A percentile compares a stretch with the other conserved stretches of the same genome.
phyloP scores from a whole-genome alignment of 2,888 invertebrate genomes.

The Ophion obscuratus region DNA sequence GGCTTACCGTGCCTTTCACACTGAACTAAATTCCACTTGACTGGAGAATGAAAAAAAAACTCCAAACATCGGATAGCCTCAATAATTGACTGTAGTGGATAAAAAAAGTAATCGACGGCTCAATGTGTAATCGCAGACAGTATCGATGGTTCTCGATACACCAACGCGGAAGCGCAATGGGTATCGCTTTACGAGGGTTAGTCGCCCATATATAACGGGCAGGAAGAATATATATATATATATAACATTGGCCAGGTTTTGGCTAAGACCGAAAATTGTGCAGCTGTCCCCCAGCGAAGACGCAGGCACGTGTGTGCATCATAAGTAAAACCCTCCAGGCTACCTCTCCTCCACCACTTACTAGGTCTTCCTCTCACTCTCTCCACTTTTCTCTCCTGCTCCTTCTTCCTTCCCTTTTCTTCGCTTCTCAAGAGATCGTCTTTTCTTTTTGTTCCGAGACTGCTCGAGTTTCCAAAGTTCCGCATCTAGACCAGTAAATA shows the following conservation, averaged over 20 bases:
- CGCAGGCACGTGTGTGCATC: constrained; percentile 75
- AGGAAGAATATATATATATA: constrained; percentile 19
- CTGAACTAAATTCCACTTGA: background rate
- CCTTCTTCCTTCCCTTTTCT: constrained; percentile 8
- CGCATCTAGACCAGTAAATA: constrained; percentile 32
- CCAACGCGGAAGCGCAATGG: constrained; percentile 57
- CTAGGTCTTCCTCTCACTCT: constrained; percentile 48
- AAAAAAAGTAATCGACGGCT: constrained; percentile 11
- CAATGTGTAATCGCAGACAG: constrained; percentile 32
- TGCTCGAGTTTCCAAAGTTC: constrained; percentile 64
- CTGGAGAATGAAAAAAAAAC: constrained; percentile 16
- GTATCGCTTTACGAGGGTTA: constrained; percentile 62
- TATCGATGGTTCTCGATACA: constrained; percentile 41
- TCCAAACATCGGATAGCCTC: constrained; percentile 15
- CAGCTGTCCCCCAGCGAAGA: constrained; percentile 74
- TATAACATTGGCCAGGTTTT: constrained; percentile 32
- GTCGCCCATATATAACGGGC: constrained; percentile 50
- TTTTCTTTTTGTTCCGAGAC: constrained; percentile 55
- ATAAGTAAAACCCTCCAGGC: constrained; percentile 41
- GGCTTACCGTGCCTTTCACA: background rate
- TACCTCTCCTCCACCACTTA: constrained; percentile 33
- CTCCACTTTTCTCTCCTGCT: constrained; percentile 2
- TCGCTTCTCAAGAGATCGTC: constrained; percentile 48
- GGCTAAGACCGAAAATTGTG: constrained; percentile 63
- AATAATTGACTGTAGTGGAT: constrained; percentile 10